Conservation (phyloP, 2,888 invertebrate species). For the Coelinius sp. region DNA sequence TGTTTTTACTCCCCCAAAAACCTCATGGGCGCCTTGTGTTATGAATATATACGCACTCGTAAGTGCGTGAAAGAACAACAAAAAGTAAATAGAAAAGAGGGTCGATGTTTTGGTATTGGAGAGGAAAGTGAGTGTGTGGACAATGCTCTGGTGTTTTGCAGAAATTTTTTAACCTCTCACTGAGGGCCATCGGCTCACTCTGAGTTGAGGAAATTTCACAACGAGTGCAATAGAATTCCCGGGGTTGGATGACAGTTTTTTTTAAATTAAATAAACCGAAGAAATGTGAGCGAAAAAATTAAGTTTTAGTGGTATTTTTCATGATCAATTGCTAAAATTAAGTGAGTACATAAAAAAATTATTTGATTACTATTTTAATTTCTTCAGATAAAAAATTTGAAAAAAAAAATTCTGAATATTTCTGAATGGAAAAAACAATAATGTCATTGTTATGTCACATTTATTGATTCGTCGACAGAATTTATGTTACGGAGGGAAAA, state of each 20-base stretch:
- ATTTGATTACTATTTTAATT: too few species aligned
- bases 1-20: conserved; percentile 29
- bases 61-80: conserved; percentile 6
- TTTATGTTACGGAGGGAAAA: background rate
- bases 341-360: background rate
- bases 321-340: background rate
- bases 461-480: conserved; percentile 3
- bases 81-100: conserved; percentile 1
- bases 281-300: background rate
- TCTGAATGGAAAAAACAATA: background rate
- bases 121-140: conserved; percentile 6
- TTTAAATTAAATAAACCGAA: conserved; percentile 5
- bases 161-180: conserved; percentile 18
- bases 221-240: background rate
- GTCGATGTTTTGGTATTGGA: background rate
- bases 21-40: background rate
- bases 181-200: background rate
- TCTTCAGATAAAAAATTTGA: too few species aligned
- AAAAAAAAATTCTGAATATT: background rate
- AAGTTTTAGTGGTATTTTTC: background rate
- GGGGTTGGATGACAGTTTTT: background rate
- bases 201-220: background rate
- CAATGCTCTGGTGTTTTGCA: conserved; percentile 26
- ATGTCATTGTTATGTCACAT: background rate
- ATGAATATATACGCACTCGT: background rate